Base-by-base conservation (phyloP, 2,113 vertebrate genomes). In the Rhynchopsitta pachyrhyncha region DNA sequence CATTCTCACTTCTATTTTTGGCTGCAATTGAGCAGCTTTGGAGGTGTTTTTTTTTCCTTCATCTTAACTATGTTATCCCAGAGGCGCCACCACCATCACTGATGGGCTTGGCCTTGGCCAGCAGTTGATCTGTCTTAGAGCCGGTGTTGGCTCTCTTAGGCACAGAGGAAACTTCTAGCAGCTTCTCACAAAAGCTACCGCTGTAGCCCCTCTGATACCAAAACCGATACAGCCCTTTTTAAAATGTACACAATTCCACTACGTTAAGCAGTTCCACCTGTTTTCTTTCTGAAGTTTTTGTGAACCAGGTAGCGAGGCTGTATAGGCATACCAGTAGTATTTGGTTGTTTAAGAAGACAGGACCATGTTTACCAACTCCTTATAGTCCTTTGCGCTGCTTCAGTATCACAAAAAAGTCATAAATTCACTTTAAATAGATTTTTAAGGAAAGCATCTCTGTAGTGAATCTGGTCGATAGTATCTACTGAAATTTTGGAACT, bases 361-460 rank as follows among this genome's bases (percentile, higher is more conserved):
- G 11, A 17, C 3, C 14, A n/a, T 3, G 0, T 25, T 63, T 22
- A 64, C 13, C 15, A 63, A 3, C 5, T 13, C 19, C 3, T 67
- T 31, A 9, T 33, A 9, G 8, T n/a, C n/a, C 3, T 57, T 92
- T 68, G 13, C 5, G 35, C 5, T 50, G 63, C 5, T 47, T 17
- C 47, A 39, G 11, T 10, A 8, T 39, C 10, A 6, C 0, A 42
- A 76, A 86, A 39, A 44, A 62, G 8, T 2, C 3, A 22, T 2
- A 57, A 79, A 64, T 27, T 66, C 12, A 27, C 3, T 70, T 60
- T 35, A 69, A 77, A 60, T 19, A 11, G 11, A 66, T 70, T 83
- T 69, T 82, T 70, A 57, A 60, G 15, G 44, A 55, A n/a, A 46
- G 0, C 1, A 27, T 37, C 8, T 49, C 19, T 70, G 7, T 39